Evolutionary conservation across 2,888 invertebrate species (phyloP).

Genomic region (Drosophila yooni): DNA sequence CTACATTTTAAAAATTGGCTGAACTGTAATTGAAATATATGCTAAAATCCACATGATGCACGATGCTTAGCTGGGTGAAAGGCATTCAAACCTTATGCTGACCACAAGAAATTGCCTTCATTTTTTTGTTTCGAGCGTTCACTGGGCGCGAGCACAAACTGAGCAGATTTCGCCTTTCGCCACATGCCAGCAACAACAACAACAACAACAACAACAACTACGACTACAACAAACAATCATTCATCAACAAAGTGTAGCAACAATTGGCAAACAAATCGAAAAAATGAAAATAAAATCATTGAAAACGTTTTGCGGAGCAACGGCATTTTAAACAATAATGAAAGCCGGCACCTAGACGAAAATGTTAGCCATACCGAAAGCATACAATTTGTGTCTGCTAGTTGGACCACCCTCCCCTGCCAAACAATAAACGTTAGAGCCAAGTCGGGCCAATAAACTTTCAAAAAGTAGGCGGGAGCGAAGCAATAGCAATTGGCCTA

Average conservation of each 20-base stretch:
- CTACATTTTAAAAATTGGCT: not conserved
- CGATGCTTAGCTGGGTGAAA: conserved; percentile 33
- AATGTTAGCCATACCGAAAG: conserved; percentile 4
- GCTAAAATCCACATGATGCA: not conserved
- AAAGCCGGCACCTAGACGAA: conserved; percentile 18
- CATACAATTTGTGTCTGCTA: conserved; percentile 29
- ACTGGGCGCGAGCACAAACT: conserved; percentile 7
- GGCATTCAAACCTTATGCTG: conserved; percentile 40
- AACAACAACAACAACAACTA: conserved; percentile 13
- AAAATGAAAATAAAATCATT: conserved; percentile 19
- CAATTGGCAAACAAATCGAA: conserved; percentile 60
- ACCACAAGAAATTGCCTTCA: conserved; percentile 42
- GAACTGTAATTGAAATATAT: conserved; percentile 10
- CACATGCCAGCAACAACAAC: conserved; percentile 13
- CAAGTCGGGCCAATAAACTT: conserved; percentile 22
- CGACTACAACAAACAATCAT: conserved; percentile 32
- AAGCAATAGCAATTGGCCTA: not conserved
- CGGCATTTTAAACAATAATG: conserved; percentile 20
- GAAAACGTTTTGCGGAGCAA: conserved; percentile 35
- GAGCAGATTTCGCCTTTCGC: conserved; percentile 57
- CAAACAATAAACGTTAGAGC: not conserved
- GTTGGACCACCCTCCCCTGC: not conserved
- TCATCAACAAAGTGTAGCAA: conserved; percentile 62
- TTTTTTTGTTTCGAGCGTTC: conserved; percentile 6
- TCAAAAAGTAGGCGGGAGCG: conserved; percentile 21